phyloP scores from a whole-genome alignment of 2,113 vertebrate genomes.

The Boleophthalmus pectinirostris region DNA sequence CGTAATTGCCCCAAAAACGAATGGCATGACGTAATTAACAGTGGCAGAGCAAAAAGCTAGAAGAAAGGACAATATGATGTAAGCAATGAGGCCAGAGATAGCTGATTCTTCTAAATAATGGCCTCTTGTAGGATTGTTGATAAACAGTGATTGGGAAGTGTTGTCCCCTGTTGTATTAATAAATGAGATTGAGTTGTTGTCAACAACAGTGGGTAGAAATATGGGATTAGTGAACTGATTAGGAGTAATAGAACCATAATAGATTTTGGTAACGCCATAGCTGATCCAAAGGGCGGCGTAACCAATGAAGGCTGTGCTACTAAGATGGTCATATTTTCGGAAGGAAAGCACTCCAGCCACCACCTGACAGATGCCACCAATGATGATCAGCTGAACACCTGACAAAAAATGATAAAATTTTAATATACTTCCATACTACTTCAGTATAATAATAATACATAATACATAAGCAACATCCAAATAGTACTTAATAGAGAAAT shows the following conservation, averaged over 20 bases:
- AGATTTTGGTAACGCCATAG: constrained; percentile 83
- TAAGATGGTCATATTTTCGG: constrained; percentile 86
- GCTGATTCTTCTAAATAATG: constrained; percentile 64
- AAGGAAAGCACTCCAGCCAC: constrained; percentile 86
- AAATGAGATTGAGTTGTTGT: not conserved
- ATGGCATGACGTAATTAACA: constrained; percentile 89
- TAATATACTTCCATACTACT: not conserved
- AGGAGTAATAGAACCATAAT: constrained; percentile 53
- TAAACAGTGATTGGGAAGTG: constrained; percentile 12
- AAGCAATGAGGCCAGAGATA: constrained; percentile 82
- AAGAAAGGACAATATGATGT: constrained; percentile 82
- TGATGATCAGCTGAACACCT: constrained; percentile 88
- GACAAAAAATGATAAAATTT: constrained; percentile 9
- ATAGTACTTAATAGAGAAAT: no score
- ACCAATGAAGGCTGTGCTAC: constrained; percentile 83
- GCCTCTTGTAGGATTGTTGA: constrained; percentile 18
- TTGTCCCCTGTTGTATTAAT: not conserved
- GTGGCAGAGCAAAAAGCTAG: constrained; percentile 88
- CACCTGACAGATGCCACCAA: constrained; percentile 85
- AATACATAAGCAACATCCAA: no score
- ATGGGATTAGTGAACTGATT: not conserved
- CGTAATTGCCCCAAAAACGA: constrained; percentile 85
- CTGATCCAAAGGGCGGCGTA: constrained; percentile 88
- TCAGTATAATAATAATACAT: no score
- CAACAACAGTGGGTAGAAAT: not conserved